phyloP scores from a whole-genome alignment of 2,797 vertebrate species.

The Darevskia nairensis region DNA sequence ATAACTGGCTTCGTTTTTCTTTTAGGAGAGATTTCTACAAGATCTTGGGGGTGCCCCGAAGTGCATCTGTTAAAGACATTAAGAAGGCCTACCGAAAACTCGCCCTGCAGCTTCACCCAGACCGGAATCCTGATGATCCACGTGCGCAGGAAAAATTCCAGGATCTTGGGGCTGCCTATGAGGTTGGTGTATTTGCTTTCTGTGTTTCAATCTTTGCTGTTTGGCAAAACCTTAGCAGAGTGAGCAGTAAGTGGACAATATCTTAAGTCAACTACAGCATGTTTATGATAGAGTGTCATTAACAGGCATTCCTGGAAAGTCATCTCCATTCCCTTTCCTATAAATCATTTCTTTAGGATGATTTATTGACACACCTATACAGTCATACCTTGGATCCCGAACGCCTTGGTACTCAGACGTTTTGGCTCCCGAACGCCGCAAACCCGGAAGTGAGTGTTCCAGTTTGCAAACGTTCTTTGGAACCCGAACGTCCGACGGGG shows the following conservation, averaged over 20 bases:
- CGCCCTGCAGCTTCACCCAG: slow-evolving; percentile 95
- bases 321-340: neutral
- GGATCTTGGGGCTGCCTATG: slow-evolving; percentile 96
- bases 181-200: slow-evolving; percentile 80
- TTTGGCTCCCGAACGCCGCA: no score
- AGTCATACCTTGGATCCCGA: no score
- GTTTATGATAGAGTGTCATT: neutral
- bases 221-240: neutral
- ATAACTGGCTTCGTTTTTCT: neutral
- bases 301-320: neutral
- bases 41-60: slow-evolving; percentile 92
- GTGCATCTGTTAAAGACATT: slow-evolving; percentile 93
- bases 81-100: slow-evolving; percentile 99
- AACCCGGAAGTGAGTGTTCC: no score
- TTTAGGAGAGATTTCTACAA: slow-evolving; percentile 95
- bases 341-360: neutral
- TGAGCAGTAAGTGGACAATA: neutral
- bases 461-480: no score
- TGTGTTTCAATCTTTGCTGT: neutral
- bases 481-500: accelerated
- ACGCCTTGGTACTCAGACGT: no score
- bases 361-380: neutral
- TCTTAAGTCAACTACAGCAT: neutral
- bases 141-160: slow-evolving; percentile 95
- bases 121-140: slow-evolving; percentile 95